Percentiles rank a stretch among this genome's conserved stretches.
Conservation (phyloP, 2,113 vertebrate species). For the Scomber japonicus region DNA sequence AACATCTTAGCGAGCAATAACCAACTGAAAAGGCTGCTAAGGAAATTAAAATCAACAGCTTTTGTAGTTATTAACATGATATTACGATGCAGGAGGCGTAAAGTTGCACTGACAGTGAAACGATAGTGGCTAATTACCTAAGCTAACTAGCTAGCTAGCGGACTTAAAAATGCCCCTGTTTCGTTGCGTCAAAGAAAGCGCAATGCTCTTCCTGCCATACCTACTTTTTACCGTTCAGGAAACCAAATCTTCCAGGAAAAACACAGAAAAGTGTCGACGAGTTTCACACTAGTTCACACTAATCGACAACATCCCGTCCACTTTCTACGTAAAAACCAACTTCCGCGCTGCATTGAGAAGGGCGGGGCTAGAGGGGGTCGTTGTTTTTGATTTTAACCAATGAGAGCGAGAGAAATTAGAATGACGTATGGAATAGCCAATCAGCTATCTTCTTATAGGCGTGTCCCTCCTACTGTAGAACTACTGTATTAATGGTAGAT, state of each 20-base stretch:
- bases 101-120: not conserved
- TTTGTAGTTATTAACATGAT: not conserved
- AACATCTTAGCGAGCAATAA: not conserved
- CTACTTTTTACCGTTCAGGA: constrained; percentile 18
- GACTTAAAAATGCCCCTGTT: constrained; percentile 8
- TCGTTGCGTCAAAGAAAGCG: not conserved
- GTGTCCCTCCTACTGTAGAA: not conserved
- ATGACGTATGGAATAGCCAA: constrained; percentile 51
- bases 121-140: constrained; percentile 26
- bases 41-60: not conserved
- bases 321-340: constrained; percentile 36
- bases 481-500: not conserved
- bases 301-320: constrained; percentile 39
- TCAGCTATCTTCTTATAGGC: not conserved
- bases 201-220: not conserved
- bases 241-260: not conserved
- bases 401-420: constrained; percentile 12
- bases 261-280: not conserved
- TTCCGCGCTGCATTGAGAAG: constrained; percentile 55
- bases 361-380: not conserved
- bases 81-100: not conserved
- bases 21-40: not conserved
- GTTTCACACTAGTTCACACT: constrained; percentile 28
- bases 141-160: constrained; percentile 69
- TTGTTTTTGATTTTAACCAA: constrained; percentile 55